Conservation (phyloP, 2,888 invertebrate genomes). For the Exephanes ischioxanthus region DNA sequence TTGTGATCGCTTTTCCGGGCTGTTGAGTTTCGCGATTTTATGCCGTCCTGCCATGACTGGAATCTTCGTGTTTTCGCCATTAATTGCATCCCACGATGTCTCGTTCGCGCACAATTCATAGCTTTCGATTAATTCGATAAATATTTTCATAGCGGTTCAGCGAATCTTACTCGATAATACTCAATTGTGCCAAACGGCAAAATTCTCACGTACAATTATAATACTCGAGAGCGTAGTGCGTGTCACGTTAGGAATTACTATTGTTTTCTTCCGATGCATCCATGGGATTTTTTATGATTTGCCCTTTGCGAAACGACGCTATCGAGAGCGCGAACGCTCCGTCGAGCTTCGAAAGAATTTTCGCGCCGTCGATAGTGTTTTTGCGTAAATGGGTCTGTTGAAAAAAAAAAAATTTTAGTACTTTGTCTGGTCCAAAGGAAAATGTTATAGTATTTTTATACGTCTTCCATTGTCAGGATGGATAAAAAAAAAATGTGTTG, state of each 20-base stretch:
- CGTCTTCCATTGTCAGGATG: constrained; percentile 48
- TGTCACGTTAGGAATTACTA: constrained; percentile 31
- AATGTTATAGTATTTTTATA: constrained; percentile 66
- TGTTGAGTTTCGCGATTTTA: neutral
- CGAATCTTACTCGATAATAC: constrained; percentile 31
- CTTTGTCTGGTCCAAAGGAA: constrained; percentile 52
- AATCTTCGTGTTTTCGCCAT: neutral
- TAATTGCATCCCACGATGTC: neutral
- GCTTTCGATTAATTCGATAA: neutral
- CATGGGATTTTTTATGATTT: constrained; percentile 48
- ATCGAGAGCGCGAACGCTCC: neutral
- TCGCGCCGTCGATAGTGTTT: neutral
- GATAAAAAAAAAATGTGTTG: constrained; percentile 43
- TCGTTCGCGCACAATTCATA: constrained; percentile 1
- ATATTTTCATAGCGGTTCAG: no score
- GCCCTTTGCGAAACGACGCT: constrained; percentile 18
- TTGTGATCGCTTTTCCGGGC: neutral
- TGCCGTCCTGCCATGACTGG: neutral
- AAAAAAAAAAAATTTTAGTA: constrained; percentile 35
- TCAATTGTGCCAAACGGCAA: constrained; percentile 50
- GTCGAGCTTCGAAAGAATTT: neutral
- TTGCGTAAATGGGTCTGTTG: neutral
- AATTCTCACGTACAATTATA: constrained; percentile 48
- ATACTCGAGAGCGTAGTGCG: constrained; percentile 56
- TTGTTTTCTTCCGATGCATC: constrained; percentile 25